phyloP scores from a whole-genome alignment of 2,113 vertebrate genomes.

The Podilymbus podiceps region DNA sequence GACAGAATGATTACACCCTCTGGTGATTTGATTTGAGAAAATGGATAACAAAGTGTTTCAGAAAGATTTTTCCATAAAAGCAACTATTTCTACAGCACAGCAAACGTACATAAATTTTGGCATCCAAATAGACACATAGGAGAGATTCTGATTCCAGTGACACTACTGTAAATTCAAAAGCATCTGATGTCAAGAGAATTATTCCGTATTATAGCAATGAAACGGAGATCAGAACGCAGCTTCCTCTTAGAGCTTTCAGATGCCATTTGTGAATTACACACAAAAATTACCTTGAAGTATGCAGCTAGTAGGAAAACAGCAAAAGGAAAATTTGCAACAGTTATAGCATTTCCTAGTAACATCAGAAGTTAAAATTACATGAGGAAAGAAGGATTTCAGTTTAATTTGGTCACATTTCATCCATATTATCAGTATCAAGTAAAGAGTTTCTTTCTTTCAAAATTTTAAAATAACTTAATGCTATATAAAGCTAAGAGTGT shows the following conservation, averaged over 20 bases:
- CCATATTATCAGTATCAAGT: neutral
- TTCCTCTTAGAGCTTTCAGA: neutral
- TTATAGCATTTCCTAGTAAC: neutral
- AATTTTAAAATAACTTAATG: neutral
- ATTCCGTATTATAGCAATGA: neutral
- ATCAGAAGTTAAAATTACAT: neutral
- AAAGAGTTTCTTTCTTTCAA: neutral
- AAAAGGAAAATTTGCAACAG: neutral
- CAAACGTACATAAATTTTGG: neutral
- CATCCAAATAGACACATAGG: neutral
- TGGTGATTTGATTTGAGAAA: slow-evolving; percentile 4
- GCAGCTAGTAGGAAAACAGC: neutral
- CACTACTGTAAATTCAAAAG: neutral
- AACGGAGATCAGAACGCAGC: slow-evolving; percentile 10
- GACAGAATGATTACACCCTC: neutral
- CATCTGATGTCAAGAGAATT: neutral
- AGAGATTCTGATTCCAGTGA: neutral
- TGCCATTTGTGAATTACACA: slow-evolving; percentile 10
- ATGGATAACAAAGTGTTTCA: neutral
- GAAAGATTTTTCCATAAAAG: slow-evolving; percentile 9
- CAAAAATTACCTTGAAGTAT: slow-evolving; percentile 1
- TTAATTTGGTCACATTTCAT: neutral
- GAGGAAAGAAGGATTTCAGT: neutral
- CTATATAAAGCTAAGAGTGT: neutral
- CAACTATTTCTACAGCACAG: neutral